phyloP scores from a whole-genome alignment of 2,888 invertebrate species.

The Synergus umbraculus region DNA sequence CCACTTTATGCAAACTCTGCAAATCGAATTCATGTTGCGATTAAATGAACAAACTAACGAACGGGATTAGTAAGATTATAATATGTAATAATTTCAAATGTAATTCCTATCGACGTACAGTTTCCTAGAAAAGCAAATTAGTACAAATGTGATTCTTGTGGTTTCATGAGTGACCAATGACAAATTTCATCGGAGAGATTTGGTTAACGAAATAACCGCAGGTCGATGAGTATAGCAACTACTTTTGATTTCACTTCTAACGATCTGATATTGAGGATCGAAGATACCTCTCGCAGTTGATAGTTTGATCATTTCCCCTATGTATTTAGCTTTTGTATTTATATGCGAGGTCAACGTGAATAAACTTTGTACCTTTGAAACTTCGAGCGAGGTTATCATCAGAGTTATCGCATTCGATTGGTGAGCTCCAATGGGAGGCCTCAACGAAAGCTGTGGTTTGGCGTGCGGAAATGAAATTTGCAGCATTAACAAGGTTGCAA shows the following conservation, averaged over 20 bases:
- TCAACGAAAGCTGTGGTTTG: conserved; percentile 49
- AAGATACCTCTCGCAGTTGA: not conserved
- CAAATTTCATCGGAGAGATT: conserved; percentile 1
- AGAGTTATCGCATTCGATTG: conserved; percentile 56
- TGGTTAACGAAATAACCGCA: not conserved
- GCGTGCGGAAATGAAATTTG: conserved; percentile 61
- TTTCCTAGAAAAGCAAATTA: not conserved
- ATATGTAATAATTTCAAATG: too few relatives aligned
- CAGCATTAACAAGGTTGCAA: conserved; percentile 59
- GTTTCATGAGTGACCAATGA: not conserved
- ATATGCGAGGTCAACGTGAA: not conserved
- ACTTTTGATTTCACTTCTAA: not conserved
- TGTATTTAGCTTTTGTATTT: not conserved
- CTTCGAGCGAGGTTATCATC: conserved; percentile 50
- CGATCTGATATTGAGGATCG: not conserved
- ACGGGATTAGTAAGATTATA: too few relatives aligned
- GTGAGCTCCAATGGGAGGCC: conserved; percentile 51
- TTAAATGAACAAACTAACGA: too few relatives aligned
- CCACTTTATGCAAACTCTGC: too few relatives aligned
- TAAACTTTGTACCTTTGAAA: conserved; percentile 8
- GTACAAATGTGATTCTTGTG: not conserved
- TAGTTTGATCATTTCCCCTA: not conserved
- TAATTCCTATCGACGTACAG: not conserved
- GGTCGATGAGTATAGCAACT: not conserved
- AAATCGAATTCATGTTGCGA: too few relatives aligned